Percentiles rank a stretch among this genome's conserved stretches.
Evolutionary conservation across 2,888 invertebrate genomes (phyloP).

Genomic region (Drosophila percnosoma): DNA sequence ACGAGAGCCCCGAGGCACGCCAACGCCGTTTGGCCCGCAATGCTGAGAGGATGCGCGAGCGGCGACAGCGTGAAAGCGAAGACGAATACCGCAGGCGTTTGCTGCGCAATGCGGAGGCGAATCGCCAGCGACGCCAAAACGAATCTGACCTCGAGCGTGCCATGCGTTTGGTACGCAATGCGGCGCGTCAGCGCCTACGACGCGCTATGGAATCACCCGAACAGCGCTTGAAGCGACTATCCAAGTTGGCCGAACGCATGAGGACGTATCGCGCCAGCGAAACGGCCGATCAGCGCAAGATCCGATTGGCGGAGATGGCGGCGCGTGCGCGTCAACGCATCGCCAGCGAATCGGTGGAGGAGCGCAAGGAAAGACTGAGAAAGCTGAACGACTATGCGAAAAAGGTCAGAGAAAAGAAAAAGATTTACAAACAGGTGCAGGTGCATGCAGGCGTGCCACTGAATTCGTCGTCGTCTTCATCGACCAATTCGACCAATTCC

Average conservation of each 20-base stretch:
- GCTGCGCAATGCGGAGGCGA: constrained; percentile 84
- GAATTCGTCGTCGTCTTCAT: constrained; percentile 68
- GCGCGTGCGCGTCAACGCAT: constrained; percentile 84
- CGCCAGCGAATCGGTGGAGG: constrained; percentile 82
- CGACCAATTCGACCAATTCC: constrained; percentile 63
- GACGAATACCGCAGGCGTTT: constrained; percentile 84
- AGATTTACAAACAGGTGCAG: constrained; percentile 82
- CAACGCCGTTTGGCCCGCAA: constrained; percentile 84
- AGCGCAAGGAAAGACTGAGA: constrained; percentile 85
- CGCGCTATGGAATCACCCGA: constrained; percentile 85
- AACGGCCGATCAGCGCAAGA: constrained; percentile 83
- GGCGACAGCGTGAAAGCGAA: constrained; percentile 84
- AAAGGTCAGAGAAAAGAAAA: constrained; percentile 85
- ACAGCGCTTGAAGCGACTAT: constrained; percentile 81
- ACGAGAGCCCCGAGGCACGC: constrained; percentile 85
- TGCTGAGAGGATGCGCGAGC: constrained; percentile 85
- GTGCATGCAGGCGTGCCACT: constrained; percentile 57
- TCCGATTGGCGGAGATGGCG: constrained; percentile 84
- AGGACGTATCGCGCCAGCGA: constrained; percentile 84
- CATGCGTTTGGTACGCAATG: constrained; percentile 84
- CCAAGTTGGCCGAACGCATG: constrained; percentile 84
- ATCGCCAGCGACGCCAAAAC: constrained; percentile 84
- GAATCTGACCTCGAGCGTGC: constrained; percentile 84
- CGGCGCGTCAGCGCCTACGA: constrained; percentile 83
- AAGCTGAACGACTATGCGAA: constrained; percentile 85